Evolutionary conservation across 2,113 vertebrate genomes (phyloP).

Genomic region (Spilogale gracilis): DNA sequence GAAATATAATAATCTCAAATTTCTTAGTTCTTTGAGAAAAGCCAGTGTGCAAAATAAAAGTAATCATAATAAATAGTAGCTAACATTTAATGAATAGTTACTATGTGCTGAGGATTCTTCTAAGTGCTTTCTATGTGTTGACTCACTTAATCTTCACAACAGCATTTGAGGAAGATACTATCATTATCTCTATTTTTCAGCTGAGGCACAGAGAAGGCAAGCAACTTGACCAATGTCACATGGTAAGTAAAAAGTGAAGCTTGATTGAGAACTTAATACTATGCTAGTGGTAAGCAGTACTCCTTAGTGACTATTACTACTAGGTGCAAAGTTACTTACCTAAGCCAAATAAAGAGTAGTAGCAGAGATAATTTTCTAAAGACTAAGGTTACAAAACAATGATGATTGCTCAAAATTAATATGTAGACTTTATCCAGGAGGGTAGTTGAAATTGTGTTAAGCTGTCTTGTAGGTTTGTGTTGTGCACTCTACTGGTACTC

Average conservation of each 20-base stretch:
- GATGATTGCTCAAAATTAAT: background rate
- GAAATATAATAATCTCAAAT: conserved; percentile 1
- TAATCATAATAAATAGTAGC: background rate
- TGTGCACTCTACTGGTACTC: background rate
- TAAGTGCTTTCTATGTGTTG: background rate
- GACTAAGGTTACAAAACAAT: background rate
- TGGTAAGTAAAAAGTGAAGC: background rate
- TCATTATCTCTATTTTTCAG: background rate
- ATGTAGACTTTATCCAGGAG: background rate
- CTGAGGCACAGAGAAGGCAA: background rate
- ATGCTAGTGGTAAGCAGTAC: background rate
- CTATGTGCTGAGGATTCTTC: background rate
- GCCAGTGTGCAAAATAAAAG: background rate
- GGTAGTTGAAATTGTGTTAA: background rate
- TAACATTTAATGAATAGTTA: background rate
- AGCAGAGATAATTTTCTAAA: background rate
- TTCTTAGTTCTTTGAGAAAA: conserved; percentile 27
- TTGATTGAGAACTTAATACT: background rate
- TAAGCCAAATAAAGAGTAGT: background rate
- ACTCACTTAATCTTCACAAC: background rate
- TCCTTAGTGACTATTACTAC: background rate
- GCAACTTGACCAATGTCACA: background rate
- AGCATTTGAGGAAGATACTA: background rate
- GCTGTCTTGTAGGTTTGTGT: background rate
- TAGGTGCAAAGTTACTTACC: background rate